Percentiles rank a stretch among this genome's conserved stretches.
These are phyloP conservation scores for Gryllus bimaculatus DNA, from an alignment of 1,140 invertebrate genomes.

Conservation along the genomic window DNA sequence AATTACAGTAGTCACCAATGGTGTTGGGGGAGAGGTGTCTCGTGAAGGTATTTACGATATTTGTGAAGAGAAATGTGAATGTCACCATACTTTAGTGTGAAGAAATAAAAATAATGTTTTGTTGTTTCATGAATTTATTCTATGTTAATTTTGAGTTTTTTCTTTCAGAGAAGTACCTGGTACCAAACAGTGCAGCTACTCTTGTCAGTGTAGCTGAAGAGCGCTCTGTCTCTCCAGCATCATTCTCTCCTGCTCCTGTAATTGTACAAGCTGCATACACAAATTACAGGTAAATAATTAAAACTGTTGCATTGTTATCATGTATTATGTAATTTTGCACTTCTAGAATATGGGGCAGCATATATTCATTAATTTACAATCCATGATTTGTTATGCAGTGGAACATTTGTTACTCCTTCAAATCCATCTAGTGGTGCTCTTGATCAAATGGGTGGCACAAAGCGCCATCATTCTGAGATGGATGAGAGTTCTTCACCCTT, in stretches of 20 bases:
- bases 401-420: constrained; percentile 19
- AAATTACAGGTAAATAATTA: constrained; percentile 36
- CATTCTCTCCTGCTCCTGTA: constrained; percentile 42
- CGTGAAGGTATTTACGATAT: constrained; percentile 41
- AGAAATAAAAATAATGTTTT: neutral
- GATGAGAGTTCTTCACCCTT: constrained; percentile 11
- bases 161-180: constrained; percentile 37
- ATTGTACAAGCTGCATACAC: constrained; percentile 43
- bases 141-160: neutral
- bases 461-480: constrained; percentile 20
- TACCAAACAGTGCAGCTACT: constrained; percentile 33
- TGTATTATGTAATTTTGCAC: neutral
- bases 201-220: constrained; percentile 32
- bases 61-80: neutral
- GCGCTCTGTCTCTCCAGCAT: constrained; percentile 39
- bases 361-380: neutral
- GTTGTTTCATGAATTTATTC: neutral
- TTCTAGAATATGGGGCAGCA: neutral
- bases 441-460: constrained; percentile 13
- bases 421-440: constrained; percentile 10
- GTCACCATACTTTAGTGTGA: neutral
- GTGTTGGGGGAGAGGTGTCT: constrained; percentile 42
- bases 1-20: constrained; percentile 53
- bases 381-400: constrained; percentile 16
- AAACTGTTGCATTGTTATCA: neutral